These are phyloP conservation scores for Heterodera carotae DNA, from an alignment of 1,140 invertebrate genomes.

Conservation along the genomic window DNA sequence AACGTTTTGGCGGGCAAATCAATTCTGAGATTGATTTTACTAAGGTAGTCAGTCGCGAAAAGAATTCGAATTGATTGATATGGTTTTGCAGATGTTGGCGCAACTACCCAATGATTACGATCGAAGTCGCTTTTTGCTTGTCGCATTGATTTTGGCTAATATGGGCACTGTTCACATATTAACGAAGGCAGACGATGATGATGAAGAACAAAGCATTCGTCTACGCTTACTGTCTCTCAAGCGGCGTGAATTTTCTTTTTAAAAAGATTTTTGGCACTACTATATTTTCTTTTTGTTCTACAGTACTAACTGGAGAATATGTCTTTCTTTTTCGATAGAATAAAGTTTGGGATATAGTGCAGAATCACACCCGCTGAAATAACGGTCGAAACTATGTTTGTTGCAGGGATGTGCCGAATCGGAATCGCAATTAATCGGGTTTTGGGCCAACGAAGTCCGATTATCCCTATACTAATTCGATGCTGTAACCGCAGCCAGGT, in stretches of 20 bases:
- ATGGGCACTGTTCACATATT: slow-evolving; percentile 41
- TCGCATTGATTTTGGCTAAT: slow-evolving; percentile 48
- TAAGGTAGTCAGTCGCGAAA: slow-evolving; percentile 8
- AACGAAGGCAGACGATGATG: neutral
- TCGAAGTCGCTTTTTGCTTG: slow-evolving; percentile 50
- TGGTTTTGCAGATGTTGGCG: slow-evolving; percentile 16
- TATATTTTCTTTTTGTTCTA: too few relatives aligned
- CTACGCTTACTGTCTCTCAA: neutral
- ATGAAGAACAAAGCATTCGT: neutral
- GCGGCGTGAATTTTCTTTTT: neutral
- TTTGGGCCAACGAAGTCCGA: too few relatives aligned
- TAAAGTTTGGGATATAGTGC: too few relatives aligned
- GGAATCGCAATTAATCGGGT: too few relatives aligned
- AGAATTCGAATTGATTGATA: neutral
- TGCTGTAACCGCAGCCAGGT: slow-evolving; percentile 90
- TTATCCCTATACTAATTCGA: too few relatives aligned
- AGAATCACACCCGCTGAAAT: too few relatives aligned
- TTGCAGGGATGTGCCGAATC: too few relatives aligned
- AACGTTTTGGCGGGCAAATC: slow-evolving; percentile 27
- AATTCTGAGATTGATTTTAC: slow-evolving; percentile 25
- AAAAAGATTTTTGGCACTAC: neutral
- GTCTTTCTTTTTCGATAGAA: too few relatives aligned
- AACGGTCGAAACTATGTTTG: too few relatives aligned
- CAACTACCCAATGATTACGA: slow-evolving; percentile 39
- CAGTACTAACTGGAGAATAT: too few relatives aligned